Conservation (phyloP, 2,888 invertebrate species). For the Hipparchia sbordonii region DNA sequence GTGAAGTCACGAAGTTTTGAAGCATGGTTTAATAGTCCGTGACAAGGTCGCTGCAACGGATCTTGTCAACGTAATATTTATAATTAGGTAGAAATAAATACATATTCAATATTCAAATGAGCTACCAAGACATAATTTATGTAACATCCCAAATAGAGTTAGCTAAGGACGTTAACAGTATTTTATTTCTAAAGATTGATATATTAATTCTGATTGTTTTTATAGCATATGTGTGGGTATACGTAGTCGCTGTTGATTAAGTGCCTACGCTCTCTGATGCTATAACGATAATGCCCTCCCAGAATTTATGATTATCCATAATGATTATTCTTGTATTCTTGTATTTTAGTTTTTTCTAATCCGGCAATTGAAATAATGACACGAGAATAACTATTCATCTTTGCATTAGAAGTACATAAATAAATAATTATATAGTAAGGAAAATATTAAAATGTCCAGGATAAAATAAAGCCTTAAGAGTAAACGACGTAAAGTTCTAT, state of each 20-base stretch:
- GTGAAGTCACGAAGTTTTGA: constrained; percentile 49
- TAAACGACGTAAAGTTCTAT: constrained; percentile 22
- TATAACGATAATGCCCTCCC: neutral
- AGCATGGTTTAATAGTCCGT: constrained; percentile 46
- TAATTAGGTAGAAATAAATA: neutral
- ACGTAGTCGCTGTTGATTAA: neutral
- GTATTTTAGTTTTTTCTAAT: neutral
- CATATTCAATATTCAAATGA: constrained; percentile 8
- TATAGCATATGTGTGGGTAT: neutral
- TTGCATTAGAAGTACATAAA: neutral
- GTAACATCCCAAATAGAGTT: constrained; percentile 6
- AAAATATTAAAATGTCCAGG: constrained; percentile 4
- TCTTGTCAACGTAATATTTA: constrained; percentile 38
- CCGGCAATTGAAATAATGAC: neutral
- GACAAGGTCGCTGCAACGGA: constrained; percentile 54
- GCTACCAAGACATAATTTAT: constrained; percentile 12
- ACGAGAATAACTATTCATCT: too few species aligned
- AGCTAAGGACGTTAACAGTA: neutral
- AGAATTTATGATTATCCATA: neutral
- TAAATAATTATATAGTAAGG: neutral
- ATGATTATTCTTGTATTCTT: neutral
- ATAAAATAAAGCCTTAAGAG: constrained; percentile 30
- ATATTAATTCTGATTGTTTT: neutral
- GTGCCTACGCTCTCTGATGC: neutral
- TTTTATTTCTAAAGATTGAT: neutral